A percentile compares a stretch with the other conserved stretches of the same genome.
These are phyloP conservation scores for Melipona quadrifasciata DNA, from an alignment of 1,140 invertebrate species.

Conservation along the genomic window DNA sequence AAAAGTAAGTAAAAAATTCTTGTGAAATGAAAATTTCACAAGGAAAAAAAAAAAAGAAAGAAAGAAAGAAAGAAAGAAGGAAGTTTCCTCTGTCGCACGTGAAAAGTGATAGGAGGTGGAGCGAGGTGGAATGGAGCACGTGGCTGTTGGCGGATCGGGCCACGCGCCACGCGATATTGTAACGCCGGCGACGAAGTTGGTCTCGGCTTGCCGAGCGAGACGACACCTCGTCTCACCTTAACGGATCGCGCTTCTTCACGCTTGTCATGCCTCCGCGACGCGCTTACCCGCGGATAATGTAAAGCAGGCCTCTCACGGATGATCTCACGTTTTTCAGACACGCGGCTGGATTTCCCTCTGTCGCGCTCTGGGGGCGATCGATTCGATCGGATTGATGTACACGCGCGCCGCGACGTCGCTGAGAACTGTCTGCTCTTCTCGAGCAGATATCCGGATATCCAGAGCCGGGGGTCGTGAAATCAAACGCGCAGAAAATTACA, in stretches of 20 bases:
- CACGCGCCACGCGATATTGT: constrained; percentile 56
- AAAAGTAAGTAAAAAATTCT: too few relatives aligned
- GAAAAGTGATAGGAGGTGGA: background rate
- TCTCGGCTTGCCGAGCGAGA: constrained; percentile 38
- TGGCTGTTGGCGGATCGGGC: constrained; percentile 30
- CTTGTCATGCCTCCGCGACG: constrained; percentile 58
- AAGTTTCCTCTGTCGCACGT: background rate
- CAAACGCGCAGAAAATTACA: background rate
- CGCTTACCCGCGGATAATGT: constrained; percentile 55
- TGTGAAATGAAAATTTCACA: too few relatives aligned
- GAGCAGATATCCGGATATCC: background rate
- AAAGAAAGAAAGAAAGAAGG: background rate
- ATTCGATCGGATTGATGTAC: background rate
- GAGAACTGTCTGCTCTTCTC: background rate
- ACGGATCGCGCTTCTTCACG: constrained; percentile 66
- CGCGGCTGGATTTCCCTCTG: constrained; percentile 2
- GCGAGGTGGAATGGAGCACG: constrained; percentile 11
- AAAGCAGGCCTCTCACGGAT: constrained; percentile 45
- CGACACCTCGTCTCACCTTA: constrained; percentile 66
- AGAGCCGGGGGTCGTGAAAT: background rate
- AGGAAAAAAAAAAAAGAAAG: background rate
- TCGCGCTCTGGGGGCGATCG: background rate
- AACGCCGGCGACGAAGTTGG: constrained; percentile 7
- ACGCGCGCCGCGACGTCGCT: too few relatives aligned
- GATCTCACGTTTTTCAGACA: constrained; percentile 51